A percentile compares a stretch with the other conserved stretches of the same genome.
phyloP scores from a whole-genome alignment of 92 coral and sea anemone genomes.

The Zoanthus solanderi region DNA sequence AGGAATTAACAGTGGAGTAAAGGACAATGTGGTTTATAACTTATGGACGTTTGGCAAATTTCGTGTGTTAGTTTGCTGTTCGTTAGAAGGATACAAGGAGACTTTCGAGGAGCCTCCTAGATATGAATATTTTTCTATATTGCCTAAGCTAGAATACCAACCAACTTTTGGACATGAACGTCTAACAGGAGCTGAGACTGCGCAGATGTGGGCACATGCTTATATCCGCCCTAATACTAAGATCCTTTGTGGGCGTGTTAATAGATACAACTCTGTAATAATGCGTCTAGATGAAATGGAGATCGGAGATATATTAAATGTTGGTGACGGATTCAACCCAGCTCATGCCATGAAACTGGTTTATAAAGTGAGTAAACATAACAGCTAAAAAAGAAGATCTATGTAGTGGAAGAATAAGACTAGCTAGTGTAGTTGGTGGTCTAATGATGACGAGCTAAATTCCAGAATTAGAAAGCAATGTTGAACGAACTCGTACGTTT shows the following conservation, averaged over 20 bases:
- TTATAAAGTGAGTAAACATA: slow-evolving; percentile 40
- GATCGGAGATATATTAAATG: slow-evolving; percentile 64
- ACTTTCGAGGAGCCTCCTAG: slow-evolving; percentile 54
- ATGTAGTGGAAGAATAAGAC: too few relatives aligned
- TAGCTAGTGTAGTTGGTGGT: too few relatives aligned
- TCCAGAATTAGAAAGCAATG: too few relatives aligned
- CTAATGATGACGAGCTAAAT: too few relatives aligned
- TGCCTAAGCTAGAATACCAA: slow-evolving; percentile 90
- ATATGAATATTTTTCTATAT: slow-evolving; percentile 68
- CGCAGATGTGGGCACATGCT: slow-evolving; percentile 78
- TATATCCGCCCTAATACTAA: slow-evolving; percentile 81
- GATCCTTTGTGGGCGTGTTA: slow-evolving; percentile 77
- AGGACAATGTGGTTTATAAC: slow-evolving; percentile 71
- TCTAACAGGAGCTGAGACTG: slow-evolving; percentile 72
- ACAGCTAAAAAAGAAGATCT: neutral
- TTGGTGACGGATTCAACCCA: slow-evolving; percentile 77
- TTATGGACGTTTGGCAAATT: slow-evolving; percentile 91
- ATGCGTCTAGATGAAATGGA: slow-evolving; percentile 79
- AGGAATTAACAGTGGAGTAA: neutral
- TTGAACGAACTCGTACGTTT: too few relatives aligned
- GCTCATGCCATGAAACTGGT: slow-evolving; percentile 86
- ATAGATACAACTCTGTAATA: slow-evolving; percentile 65
- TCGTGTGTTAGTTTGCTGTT: slow-evolving; percentile 71
- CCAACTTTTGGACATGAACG: slow-evolving; percentile 78
- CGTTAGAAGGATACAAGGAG: slow-evolving; percentile 71